Base-by-base conservation (phyloP, 2,113 vertebrate species). In the Ancistrus triradiatus region DNA sequence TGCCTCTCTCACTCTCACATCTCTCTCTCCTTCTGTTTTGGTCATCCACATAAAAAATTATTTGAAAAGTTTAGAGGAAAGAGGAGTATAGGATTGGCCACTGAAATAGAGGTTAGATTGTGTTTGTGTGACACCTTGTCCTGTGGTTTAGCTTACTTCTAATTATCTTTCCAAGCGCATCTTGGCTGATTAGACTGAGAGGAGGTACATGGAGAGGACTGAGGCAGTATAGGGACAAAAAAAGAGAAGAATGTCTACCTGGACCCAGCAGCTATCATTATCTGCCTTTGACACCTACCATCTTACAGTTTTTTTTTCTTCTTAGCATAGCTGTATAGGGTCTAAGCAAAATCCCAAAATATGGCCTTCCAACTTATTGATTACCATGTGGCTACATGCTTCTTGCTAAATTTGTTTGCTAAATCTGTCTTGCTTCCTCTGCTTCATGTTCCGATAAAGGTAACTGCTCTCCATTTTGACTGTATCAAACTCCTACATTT, bases 211-310 rank as follows among this genome's bases (percentile, higher is more conserved):
- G n/a, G 46, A 66, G 37, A 63, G 48, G 59, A 63, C 47, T 68
- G 65, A 62, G 59, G 48, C 66, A 47, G 52, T 15, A 51, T 21
- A 50, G 61, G 21, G 15, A 57, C 75, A 79, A 74, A 72, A 69
- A 63, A 74, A 77, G 78, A 59, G 55, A 68, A 81, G 68, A 86
- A 83, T 73, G 79, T 84, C 80, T 77, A 75, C 65, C 55, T 53
- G 50, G 76, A 77, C 75, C 85, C 83, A 86, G 87, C 84, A 86
- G 86, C 80, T 84, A 84, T 88, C 80, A 89, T 89, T 88, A 89
- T 82, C 77, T 79, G 80, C 78, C 83, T 84, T 83, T 85, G 86
- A 88, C 85, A 87, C 83, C 80, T 84, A 33, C 9, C 28, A 9
- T 33, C 28, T 33, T 4, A 24, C n/a, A n/a, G n/a, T n/a, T n/a